Percentiles rank a stretch among this genome's conserved stretches.
Evolutionary conservation across 2,797 vertebrate species (phyloP).

Genomic region (Phrynocephalus forsythii): DNA sequence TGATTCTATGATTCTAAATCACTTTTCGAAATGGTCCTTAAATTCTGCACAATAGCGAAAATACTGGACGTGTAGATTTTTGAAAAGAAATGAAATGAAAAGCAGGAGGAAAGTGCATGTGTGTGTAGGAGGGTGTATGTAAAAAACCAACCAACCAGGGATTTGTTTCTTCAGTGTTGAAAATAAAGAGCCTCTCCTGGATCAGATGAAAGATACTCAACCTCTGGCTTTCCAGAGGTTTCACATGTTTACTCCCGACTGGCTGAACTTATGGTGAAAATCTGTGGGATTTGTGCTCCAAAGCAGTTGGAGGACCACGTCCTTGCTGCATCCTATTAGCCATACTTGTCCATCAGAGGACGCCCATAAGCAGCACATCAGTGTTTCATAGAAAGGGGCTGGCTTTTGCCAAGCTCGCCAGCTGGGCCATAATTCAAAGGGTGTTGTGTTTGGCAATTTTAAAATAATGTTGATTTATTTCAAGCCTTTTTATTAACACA

Average conservation of each 20-base stretch:
- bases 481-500: constrained; percentile 54
- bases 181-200: too few relatives aligned
- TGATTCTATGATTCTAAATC: too few relatives aligned
- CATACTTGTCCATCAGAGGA: not conserved
- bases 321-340: not conserved
- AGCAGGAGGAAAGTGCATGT: too few relatives aligned
- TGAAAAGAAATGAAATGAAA: not conserved
- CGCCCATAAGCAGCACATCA: not conserved
- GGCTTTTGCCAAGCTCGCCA: not conserved
- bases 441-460: constrained; percentile 56
- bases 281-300: not conserved
- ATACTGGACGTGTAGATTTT: not conserved
- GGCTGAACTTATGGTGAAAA: too few relatives aligned
- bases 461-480: constrained; percentile 59
- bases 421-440: constrained; percentile 34
- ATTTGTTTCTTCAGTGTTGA: too few relatives aligned
- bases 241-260: too few relatives aligned
- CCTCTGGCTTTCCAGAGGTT: too few relatives aligned
- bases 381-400: not conserved
- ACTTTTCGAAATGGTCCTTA: not conserved
- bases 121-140: too few relatives aligned
- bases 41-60: not conserved
- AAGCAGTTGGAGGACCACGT: constrained; percentile 18
- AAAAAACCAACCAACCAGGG: too few relatives aligned
- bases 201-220: too few relatives aligned